A percentile compares a stretch with the other conserved stretches of the same genome.
phyloP scores from a whole-genome alignment of 2,888 invertebrate species.

The Linyphia triangularis region DNA sequence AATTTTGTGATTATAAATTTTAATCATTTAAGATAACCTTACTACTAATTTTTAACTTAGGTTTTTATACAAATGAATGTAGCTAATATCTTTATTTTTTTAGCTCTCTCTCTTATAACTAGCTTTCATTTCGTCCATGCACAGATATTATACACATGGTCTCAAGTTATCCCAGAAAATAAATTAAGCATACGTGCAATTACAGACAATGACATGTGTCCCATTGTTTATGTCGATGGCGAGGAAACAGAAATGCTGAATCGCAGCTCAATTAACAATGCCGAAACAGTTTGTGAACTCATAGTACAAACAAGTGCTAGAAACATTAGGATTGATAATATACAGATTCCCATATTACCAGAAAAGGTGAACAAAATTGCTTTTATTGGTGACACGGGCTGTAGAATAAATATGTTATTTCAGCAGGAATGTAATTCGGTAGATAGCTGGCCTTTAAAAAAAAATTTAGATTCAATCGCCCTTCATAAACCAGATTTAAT shows the following conservation, averaged over 20 bases:
- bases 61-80: slow-evolving; percentile 3
- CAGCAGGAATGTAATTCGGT: slow-evolving; percentile 3
- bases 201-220: not conserved
- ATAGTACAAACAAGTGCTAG: slow-evolving; percentile 3
- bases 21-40: not conserved
- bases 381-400: not conserved
- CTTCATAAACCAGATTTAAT: slow-evolving; percentile 3
- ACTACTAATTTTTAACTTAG: slow-evolving; percentile 3
- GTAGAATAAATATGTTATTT: slow-evolving; percentile 3
- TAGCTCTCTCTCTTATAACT: not conserved
- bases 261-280: not conserved
- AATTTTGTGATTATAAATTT: not conserved
- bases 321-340: not conserved
- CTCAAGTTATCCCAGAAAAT: slow-evolving; percentile 3
- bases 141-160: not conserved
- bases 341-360: not conserved
- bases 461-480: slow-evolving; percentile 3
- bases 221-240: not conserved
- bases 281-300: not conserved
- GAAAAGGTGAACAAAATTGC: not conserved
- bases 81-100: slow-evolving; percentile 3
- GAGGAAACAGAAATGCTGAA: not conserved
- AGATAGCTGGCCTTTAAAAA: slow-evolving; percentile 3
- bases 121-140: not conserved
- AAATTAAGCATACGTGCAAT: slow-evolving; percentile 3